These are phyloP conservation scores for Tetraodon nigroviridis DNA, from an alignment of 2,113 vertebrate species.

Conservation along the genomic window DNA sequence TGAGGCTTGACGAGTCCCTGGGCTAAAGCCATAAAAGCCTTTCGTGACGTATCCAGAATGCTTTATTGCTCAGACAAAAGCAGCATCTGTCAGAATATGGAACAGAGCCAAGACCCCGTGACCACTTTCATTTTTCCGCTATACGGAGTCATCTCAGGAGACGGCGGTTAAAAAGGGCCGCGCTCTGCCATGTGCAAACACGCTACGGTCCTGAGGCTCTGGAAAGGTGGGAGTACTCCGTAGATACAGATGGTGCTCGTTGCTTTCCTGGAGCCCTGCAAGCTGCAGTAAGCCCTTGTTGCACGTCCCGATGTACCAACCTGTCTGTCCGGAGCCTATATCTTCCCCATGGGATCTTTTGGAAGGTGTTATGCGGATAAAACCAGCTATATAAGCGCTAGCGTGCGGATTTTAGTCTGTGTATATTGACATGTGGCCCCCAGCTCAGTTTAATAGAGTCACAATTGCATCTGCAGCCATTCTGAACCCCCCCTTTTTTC, in stretches of 20 bases:
- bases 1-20: constrained; percentile 3
- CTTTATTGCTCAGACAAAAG: constrained; percentile 12
- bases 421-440: constrained; percentile 49
- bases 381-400: constrained; percentile 38
- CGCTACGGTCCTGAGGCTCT: constrained; percentile 25
- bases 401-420: constrained; percentile 42
- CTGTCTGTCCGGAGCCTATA: constrained; percentile 35
- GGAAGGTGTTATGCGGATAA: constrained; percentile 47
- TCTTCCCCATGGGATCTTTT: constrained; percentile 32
- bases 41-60: constrained; percentile 9
- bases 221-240: constrained; percentile 32
- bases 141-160: constrained; percentile 14
- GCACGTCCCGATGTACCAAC: constrained; percentile 42
- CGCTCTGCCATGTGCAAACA: constrained; percentile 11
- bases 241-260: constrained; percentile 36
- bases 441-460: constrained; percentile 48
- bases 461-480: constrained; percentile 22
- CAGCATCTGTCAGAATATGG: constrained; percentile 25
- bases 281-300: constrained; percentile 45
- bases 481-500: constrained; percentile 20
- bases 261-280: constrained; percentile 37
- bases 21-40: constrained; percentile 6
- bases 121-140: constrained; percentile 27
- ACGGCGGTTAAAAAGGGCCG: constrained; percentile 24
- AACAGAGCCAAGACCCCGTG: constrained; percentile 19